phyloP scores from a whole-genome alignment of 1,140 invertebrate species.

The Papilio polytes region DNA sequence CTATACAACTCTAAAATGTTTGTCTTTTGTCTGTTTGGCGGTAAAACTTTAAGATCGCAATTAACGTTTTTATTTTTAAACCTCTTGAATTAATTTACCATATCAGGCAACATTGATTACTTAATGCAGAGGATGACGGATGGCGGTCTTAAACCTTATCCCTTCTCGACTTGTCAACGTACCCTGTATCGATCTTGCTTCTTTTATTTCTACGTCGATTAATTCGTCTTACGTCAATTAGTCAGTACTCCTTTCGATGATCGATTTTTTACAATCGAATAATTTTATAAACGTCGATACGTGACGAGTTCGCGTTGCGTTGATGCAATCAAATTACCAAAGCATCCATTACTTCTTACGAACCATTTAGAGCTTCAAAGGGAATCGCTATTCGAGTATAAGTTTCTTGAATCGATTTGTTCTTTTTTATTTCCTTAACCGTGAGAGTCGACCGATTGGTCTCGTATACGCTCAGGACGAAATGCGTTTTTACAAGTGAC shows the following conservation, averaged over 20 bases:
- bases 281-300: conserved; percentile 47
- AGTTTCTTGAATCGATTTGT: conserved; percentile 25
- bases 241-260: conserved; percentile 44
- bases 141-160: conserved; percentile 19
- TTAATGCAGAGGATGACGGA: conserved; percentile 30
- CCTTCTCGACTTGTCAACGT: conserved; percentile 5
- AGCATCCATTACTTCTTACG: conserved; percentile 14
- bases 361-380: conserved; percentile 28
- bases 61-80: not conserved
- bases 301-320: conserved; percentile 43
- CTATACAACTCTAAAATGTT: not conserved
- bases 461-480: not conserved
- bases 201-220: conserved; percentile 48
- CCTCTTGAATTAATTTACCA: not conserved
- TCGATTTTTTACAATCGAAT: conserved; percentile 43
- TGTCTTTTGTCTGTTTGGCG: not conserved
- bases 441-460: conserved; percentile 32
- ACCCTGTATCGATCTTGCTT: not conserved
- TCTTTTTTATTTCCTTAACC: conserved; percentile 30
- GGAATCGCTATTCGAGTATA: conserved; percentile 17
- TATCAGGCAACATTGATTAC: conserved; percentile 18
- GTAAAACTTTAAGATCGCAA: not conserved
- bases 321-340: conserved; percentile 49
- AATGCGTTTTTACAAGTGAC: conserved; percentile 31
- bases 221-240: conserved; percentile 59